phyloP scores from a whole-genome alignment of 1,140 invertebrate species.

The Onthophagus taurus region DNA sequence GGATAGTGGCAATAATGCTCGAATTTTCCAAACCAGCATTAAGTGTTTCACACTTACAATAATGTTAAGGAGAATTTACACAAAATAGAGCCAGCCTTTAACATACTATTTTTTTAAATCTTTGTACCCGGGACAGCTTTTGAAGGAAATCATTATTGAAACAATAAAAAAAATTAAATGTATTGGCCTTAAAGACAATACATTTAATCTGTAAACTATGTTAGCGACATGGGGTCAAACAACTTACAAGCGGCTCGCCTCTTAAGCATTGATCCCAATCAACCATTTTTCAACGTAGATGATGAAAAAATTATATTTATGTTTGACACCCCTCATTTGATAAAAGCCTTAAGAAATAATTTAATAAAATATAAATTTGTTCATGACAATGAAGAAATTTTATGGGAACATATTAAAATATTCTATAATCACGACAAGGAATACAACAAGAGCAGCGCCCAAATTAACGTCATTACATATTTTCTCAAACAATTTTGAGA shows the following conservation, averaged over 20 bases:
- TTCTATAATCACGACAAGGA: slow-evolving; percentile 14
- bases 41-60: background rate
- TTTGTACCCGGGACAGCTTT: background rate
- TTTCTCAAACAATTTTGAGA: background rate
- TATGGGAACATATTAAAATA: background rate
- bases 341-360: slow-evolving; percentile 13
- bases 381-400: background rate
- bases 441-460: background rate
- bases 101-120: slow-evolving; percentile 6
- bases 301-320: background rate
- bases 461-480: background rate
- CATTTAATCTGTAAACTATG: too few species aligned
- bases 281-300: background rate
- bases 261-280: background rate
- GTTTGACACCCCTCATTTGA: slow-evolving; percentile 6
- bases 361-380: slow-evolving; percentile 10
- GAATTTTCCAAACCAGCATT: background rate
- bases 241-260: background rate
- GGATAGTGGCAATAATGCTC: background rate
- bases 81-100: background rate
- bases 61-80: background rate
- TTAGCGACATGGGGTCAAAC: slow-evolving; percentile 1
- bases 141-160: background rate
- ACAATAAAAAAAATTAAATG: background rate
- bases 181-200: background rate